Evolutionary conservation across 2,113 vertebrate genomes (phyloP).

Genomic region (Hippocampus comes): DNA sequence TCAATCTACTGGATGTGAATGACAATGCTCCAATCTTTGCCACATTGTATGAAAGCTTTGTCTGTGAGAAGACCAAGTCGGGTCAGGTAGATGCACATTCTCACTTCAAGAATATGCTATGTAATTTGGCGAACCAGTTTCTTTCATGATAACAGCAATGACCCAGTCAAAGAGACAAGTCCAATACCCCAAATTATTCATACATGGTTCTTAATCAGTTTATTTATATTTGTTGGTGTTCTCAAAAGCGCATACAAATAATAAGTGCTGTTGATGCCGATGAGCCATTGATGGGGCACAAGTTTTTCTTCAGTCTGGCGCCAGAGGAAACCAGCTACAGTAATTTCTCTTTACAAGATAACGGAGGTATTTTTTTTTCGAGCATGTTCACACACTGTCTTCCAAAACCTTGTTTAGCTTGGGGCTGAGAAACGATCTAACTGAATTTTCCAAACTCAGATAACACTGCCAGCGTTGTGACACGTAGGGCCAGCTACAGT

Average conservation of each 20-base stretch:
- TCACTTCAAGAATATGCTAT: too few relatives aligned
- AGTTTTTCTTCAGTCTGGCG: conserved; percentile 86
- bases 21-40: conserved; percentile 91
- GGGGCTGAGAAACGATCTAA: background rate
- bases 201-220: too few relatives aligned
- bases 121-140: too few relatives aligned
- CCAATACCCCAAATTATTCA: too few relatives aligned
- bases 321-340: conserved; percentile 77
- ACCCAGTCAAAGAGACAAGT: too few relatives aligned
- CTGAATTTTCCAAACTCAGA: conserved; percentile 66
- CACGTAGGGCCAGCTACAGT: conserved; percentile 79
- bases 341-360: conserved; percentile 89
- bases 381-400: background rate
- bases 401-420: background rate
- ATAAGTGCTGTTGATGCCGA: conserved; percentile 88
- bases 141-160: too few relatives aligned
- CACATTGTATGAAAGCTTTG: conserved; percentile 85
- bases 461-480: conserved; percentile 89
- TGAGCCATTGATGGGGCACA: conserved; percentile 81
- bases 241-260: conserved; percentile 86
- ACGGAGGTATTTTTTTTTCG: conserved; percentile 76
- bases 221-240: conserved; percentile 20
- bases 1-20: conserved; percentile 89
- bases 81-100: conserved; percentile 78
- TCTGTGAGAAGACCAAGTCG: conserved; percentile 89